Base-by-base conservation (phyloP, 2,888 invertebrate species). In the Nymphalis polychloros region DNA sequence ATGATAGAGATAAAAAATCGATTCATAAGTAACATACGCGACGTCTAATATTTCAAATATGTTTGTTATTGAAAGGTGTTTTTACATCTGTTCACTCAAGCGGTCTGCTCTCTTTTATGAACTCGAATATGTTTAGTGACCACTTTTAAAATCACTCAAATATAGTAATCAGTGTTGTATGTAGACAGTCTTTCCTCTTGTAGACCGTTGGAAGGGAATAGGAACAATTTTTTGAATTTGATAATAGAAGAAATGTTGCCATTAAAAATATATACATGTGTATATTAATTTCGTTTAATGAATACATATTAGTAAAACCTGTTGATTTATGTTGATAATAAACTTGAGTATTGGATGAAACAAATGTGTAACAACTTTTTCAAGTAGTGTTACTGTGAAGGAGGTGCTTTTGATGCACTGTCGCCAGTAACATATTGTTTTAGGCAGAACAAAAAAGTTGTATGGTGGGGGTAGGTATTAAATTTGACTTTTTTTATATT, bases 381-480 rank as follows among this genome's bases (percentile, higher is more conserved):
- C 35, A 57, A 35, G 17, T 8, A 53, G 27, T 27, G 27, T 53
- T 27, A 53, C 27, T 53, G 53, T 53, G 53, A 53, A 53, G 13
- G 8, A 27, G 16, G 53, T 55, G 50, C 53, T 6, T 52, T 23
- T 53, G 23, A 57, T 17, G 57, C 41, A n/a, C 19, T 57, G 57
- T 57, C 41, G 57, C 57, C 57, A 35, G 19, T 57, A 31, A 55
- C 55, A n/a, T 41, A 41, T 13, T 41, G 41, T 41, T 41, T 13
- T 41, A 41, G 27, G 31, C 27, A 8, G 53, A 55, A 55, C 31
- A 55, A 55, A 55, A 57, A 41, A 57, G 57, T 41, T 53, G 19
- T 19, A 35, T n/a, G 55, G 41, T 57, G 41, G 57, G 41, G 35
- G 57, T 57, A 57, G 57, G 57, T 57, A 57, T 57, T 57, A 41